Evolutionary conservation across 2,113 vertebrate species (phyloP), one percentile per base, ranked within the genome.

Genomic region (Dicrurus megarhynchus): DNA sequence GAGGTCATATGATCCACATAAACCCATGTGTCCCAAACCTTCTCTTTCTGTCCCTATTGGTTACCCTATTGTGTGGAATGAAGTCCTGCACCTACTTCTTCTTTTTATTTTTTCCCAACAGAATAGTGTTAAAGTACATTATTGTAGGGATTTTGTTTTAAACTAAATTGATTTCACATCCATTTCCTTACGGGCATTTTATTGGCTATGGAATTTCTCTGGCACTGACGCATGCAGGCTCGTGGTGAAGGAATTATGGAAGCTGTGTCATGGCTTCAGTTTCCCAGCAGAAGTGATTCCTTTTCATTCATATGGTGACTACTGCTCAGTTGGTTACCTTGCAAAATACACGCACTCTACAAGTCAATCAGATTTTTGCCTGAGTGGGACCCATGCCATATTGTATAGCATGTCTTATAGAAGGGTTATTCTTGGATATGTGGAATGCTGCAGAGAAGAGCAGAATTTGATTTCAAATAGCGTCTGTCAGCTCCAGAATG

Each of bases 301-400:
- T 94, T 87, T 97, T 97, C 94, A 80, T 90, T 94, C 95, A 94
- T 69, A 84, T 91, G 88, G 86, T 96, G 91, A 96, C 84, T 95
- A 78, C 53, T 96, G 79, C 93, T 95, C 94, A 90, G 93, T 68
- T 82, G 74, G 87, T 93, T 96, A 97, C 80, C 75, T 85, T 81
- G 83, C 65, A 90, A 94, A 92, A 88, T 57, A 65, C 9, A 91
- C 0, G 1, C 33, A 10, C 52, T 74, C 32, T 41, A 64, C 33
- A 94, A 93, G 84, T 83, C 53, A 78, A n/a, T 87, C 44, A 70
- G 41, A 75, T 75, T 93, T 96, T 67, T 96, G 41, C 67, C 74
- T 91, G 78, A 75, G 61, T 96, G 84, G 84, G 89, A 91, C 94
- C 49, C 80, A 68, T 90, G 75, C 87, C 89, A 96, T 83, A 79